Evolutionary conservation across 2,113 vertebrate genomes (phyloP).

Genomic region (Trachemys scripta): DNA sequence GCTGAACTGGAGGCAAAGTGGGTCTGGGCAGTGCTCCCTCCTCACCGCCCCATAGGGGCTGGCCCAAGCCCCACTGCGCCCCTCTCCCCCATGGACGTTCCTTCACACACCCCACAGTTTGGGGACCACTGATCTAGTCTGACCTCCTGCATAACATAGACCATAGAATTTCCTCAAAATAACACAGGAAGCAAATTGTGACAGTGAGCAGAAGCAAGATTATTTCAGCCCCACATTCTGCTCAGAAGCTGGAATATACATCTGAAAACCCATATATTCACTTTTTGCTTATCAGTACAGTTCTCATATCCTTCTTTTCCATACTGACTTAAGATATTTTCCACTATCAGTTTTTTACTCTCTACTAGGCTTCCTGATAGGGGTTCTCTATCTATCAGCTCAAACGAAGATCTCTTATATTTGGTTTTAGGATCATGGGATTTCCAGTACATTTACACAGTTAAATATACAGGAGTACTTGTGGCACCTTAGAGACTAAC

Average conservation of each 20-base stretch:
- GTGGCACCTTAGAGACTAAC: no score
- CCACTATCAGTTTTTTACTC: background rate
- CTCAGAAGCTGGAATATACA: rapidly evolving
- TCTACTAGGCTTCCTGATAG: rapidly evolving
- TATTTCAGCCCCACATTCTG: background rate
- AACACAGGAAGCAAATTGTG: background rate
- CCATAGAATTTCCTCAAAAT: background rate
- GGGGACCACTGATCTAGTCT: no score
- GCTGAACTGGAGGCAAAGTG: no score
- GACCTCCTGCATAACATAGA: background rate
- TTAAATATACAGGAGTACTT: no score
- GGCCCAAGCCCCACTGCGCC: no score
- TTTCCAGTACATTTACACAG: background rate
- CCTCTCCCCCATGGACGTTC: no score
- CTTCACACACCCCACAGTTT: no score
- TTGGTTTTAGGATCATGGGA: background rate
- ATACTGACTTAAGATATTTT: background rate
- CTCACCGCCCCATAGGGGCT: no score
- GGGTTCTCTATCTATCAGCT: background rate
- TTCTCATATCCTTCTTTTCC: background rate
- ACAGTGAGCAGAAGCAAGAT: background rate
- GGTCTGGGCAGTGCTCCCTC: no score
- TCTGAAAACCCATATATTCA: rapidly evolving
- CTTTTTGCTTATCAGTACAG: background rate
- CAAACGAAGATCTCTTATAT: background rate